Conservation (phyloP, 2,888 invertebrate species). For the Drosophila siamana region DNA sequence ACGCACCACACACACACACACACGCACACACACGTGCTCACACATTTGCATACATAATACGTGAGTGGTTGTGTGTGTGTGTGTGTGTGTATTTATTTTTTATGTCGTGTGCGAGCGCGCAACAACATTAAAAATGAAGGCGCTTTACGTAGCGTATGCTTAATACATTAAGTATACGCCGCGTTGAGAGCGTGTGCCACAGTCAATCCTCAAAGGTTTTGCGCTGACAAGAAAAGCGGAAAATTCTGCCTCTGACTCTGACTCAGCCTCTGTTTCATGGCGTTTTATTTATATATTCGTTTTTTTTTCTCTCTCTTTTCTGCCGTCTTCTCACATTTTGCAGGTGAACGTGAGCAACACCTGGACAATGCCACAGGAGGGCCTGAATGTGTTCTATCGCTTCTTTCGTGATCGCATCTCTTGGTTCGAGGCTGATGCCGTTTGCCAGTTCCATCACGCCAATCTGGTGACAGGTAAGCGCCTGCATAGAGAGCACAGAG, state of each 20-base stretch:
- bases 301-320: neutral
- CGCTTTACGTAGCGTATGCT: slow-evolving; percentile 77
- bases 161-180: slow-evolving; percentile 78
- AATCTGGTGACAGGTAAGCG: slow-evolving; percentile 91
- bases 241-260: slow-evolving; percentile 10
- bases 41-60: slow-evolving; percentile 54
- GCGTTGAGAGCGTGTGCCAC: slow-evolving; percentile 14
- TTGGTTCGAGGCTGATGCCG: slow-evolving; percentile 94
- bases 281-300: too few relatives aligned
- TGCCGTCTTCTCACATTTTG: slow-evolving; percentile 47
- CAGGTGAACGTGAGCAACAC: slow-evolving; percentile 94
- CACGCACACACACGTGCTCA: slow-evolving; percentile 21
- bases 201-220: slow-evolving; percentile 23
- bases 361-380: slow-evolving; percentile 93
- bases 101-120: slow-evolving; percentile 49
- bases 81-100: slow-evolving; percentile 59
- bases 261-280: neutral
- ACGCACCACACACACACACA: slow-evolving; percentile 38
- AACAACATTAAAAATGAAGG: slow-evolving; percentile 74
- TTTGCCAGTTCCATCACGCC: slow-evolving; percentile 93
- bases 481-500: neutral
- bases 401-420: slow-evolving; percentile 94
- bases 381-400: slow-evolving; percentile 92
- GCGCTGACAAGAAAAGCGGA: slow-evolving; percentile 36
- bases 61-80: slow-evolving; percentile 13